Evolutionary conservation across 2,797 vertebrate species (phyloP).

Genomic region (Parambassis ranga): DNA sequence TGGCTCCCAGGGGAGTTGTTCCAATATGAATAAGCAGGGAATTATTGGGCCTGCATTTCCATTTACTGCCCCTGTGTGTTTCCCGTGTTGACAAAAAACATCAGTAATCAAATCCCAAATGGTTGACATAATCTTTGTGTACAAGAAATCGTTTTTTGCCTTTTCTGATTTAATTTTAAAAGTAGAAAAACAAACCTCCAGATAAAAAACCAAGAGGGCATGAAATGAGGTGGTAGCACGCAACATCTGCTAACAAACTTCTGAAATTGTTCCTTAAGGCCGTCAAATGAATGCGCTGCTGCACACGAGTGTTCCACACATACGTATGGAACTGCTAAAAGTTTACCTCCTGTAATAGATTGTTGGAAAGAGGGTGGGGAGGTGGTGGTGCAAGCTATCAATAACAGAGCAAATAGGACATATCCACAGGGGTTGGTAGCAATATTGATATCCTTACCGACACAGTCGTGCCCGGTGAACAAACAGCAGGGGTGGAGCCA

Average conservation of each 20-base stretch:
- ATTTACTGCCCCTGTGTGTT: background rate
- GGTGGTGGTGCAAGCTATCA: slow-evolving; percentile 40
- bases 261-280: slow-evolving; percentile 31
- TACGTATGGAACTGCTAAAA: slow-evolving; percentile 5
- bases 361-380: slow-evolving; percentile 2
- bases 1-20: slow-evolving; percentile 31
- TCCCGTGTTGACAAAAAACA: background rate
- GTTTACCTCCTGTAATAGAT: slow-evolving; percentile 1
- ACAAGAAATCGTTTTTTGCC: background rate
- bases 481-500: slow-evolving; percentile 46
- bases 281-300: background rate
- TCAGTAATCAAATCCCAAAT: slow-evolving; percentile 21
- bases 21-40: slow-evolving; percentile 1
- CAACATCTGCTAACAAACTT: slow-evolving; percentile 39
- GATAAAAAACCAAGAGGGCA: slow-evolving; percentile 23
- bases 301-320: background rate
- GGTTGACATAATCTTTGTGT: background rate
- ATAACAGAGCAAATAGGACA: slow-evolving; percentile 48
- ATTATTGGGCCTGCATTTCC: background rate
- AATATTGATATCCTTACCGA: slow-evolving; percentile 53
- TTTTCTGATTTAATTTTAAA: slow-evolving; percentile 4
- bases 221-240: slow-evolving; percentile 44
- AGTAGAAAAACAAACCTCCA: slow-evolving; percentile 25
- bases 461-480: slow-evolving; percentile 22
- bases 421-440: slow-evolving; percentile 30